A percentile compares a stretch with the other conserved stretches of the same genome.
These are phyloP conservation scores for Sphecodes monilicornis DNA, from an alignment of 2,888 invertebrate genomes.

Conservation along the genomic window DNA sequence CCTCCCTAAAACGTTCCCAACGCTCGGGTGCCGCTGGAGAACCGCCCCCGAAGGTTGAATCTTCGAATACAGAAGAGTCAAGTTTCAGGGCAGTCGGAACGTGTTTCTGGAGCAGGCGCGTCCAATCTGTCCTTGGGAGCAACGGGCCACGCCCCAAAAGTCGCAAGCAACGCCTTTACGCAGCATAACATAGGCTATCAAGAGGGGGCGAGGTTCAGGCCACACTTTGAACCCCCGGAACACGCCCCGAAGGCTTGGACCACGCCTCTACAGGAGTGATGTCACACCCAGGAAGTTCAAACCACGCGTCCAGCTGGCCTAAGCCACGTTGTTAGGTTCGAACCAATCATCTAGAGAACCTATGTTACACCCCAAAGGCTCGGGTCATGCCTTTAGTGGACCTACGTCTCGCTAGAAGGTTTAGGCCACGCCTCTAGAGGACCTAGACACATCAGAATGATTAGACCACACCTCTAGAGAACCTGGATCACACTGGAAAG, in stretches of 20 bases:
- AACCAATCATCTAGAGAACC: not conserved
- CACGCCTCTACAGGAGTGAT: not conserved
- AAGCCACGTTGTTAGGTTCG: not conserved
- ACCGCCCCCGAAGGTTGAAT: conserved; percentile 86
- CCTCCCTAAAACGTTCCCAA: conserved; percentile 87
- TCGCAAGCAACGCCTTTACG: not conserved
- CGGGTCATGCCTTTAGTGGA: not conserved
- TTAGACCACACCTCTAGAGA: not conserved
- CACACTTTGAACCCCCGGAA: not conserved
- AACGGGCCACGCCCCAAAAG: not conserved
- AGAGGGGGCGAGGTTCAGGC: no score
- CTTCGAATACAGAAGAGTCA: conserved; percentile 73
- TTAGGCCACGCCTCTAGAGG: not conserved
- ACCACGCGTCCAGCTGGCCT: not conserved
- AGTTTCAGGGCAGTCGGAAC: not conserved
- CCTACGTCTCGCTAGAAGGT: not conserved
- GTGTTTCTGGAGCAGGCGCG: conserved; percentile 4
- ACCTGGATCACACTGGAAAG: not conserved
- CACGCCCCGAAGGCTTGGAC: not conserved
- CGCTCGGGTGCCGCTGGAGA: conserved; percentile 87
- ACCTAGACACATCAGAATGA: no score
- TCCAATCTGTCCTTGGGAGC: not conserved
- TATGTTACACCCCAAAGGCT: not conserved
- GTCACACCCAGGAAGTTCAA: not conserved
- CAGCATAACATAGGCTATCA: not conserved